Percentiles rank a stretch among this genome's conserved stretches.
These are phyloP conservation scores for Ciconia nigra DNA, from an alignment of 2,797 vertebrate genomes.

Conservation along the genomic window DNA sequence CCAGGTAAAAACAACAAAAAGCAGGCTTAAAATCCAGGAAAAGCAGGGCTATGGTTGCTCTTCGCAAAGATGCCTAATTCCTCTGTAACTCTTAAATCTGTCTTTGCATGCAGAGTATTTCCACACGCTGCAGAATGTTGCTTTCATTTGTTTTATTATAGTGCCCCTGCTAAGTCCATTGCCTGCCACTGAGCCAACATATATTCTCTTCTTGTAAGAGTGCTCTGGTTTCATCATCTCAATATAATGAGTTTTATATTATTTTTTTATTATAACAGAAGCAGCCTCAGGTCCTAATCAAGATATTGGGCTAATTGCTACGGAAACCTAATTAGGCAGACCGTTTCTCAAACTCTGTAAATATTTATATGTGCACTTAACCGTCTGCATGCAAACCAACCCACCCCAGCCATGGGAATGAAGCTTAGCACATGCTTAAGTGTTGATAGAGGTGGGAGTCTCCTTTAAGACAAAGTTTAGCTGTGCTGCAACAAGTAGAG, in stretches of 20 bases:
- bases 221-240: slow-evolving; percentile 47
- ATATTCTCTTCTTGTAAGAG: slow-evolving; percentile 9
- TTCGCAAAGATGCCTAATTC: not conserved
- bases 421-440: not conserved
- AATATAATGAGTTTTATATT: slow-evolving; percentile 46
- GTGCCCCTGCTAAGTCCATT: not conserved
- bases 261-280: slow-evolving; percentile 56
- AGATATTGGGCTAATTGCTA: slow-evolving; percentile 61
- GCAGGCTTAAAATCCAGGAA: not conserved
- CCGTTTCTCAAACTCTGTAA: slow-evolving; percentile 48
- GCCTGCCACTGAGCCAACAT: not conserved
- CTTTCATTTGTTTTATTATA: not conserved
- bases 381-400: not conserved
- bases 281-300: slow-evolving; percentile 54
- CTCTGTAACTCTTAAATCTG: not conserved
- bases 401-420: slow-evolving; percentile 19
- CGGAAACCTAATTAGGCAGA: slow-evolving; percentile 61
- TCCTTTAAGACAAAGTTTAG: not conserved
- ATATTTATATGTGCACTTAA: slow-evolving; percentile 55
- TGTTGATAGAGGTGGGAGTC: slow-evolving; percentile 7
- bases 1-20: not conserved
- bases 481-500: slow-evolving; percentile 2
- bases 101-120: not conserved
- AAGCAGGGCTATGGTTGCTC: not conserved
- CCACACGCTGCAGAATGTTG: not conserved